Evolutionary conservation across 2,888 invertebrate species (phyloP), one percentile per base, ranked within the genome.

Genomic region (Maniola hyperantus): DNA sequence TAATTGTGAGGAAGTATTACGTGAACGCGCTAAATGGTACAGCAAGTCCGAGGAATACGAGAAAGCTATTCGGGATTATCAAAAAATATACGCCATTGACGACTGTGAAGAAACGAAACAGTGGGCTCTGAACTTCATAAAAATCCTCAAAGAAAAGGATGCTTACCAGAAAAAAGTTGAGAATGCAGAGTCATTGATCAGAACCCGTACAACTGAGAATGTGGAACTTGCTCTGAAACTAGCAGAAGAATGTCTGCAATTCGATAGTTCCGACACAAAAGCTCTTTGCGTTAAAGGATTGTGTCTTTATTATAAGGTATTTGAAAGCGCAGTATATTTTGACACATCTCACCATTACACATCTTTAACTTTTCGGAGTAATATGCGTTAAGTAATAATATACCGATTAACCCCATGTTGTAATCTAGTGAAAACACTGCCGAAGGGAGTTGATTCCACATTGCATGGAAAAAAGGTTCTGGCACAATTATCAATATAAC

Each of bases 261-360:
- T 15, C 15, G 36, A 36, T 10, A 36, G 36, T 36, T 18, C 55
- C 5, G 54, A 54, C 34, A 34, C 10, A 36, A n/a, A 54, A 1
- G 54, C 54, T n/a, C 34, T 34, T 36, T 54, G n/a, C n/a, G 34
- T 54, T 5, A 54, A 36, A 34, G 54, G 34, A 54, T n/a, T 10
- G 10, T 54, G 34, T 8, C n/a, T 54, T 7, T 54, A 34, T 34
- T 54, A 54, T 36, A 34, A 54, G 34, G 54, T 54, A 54, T 2
- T 11, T 39, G 39, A 39, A 26, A 1, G 26, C 26, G 26, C 26
- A 26, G 26, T 26, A 4, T 26, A 4, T 26, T 26, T 26, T 26
- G 26, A 26, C 26, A n/a, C n/a, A n/a, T n/a, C n/a, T n/a, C n/a
- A n/a, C n/a, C n/a, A n/a, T n/a, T n/a, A n/a, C n/a, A n/a, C n/a